A percentile compares a stretch with the other conserved stretches of the same genome.
phyloP scores from a whole-genome alignment of 2,888 invertebrate species.

The Ephialtes manifestator region DNA sequence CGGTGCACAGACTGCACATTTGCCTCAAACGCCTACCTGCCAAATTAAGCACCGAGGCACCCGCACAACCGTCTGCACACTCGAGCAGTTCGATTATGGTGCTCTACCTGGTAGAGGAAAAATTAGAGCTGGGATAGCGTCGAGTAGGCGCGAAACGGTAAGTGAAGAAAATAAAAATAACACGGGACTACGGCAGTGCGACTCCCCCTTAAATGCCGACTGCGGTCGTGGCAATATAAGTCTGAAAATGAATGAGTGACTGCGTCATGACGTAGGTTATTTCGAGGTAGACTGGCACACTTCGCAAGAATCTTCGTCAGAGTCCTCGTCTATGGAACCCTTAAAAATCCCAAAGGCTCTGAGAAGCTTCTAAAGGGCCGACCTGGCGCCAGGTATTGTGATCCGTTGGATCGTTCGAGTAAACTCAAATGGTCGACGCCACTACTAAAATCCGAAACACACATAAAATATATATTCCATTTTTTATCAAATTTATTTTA shows the following conservation, averaged over 20 bases:
- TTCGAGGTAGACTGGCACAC: constrained; percentile 18
- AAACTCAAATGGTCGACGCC: constrained; percentile 5
- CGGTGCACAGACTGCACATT: constrained; percentile 30
- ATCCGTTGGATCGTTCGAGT: constrained; percentile 1
- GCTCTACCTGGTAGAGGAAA: constrained; percentile 49
- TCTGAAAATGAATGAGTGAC: constrained; percentile 40
- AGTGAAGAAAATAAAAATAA: constrained; percentile 68
- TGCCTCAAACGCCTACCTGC: constrained; percentile 55
- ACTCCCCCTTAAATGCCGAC: constrained; percentile 29
- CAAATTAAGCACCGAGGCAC: constrained; percentile 58
- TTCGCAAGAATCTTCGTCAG: constrained; percentile 1
- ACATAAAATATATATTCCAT: not conserved
- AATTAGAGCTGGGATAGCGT: constrained; percentile 53
- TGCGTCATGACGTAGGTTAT: constrained; percentile 6
- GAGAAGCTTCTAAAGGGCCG: constrained; percentile 14
- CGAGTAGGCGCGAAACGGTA: constrained; percentile 58
- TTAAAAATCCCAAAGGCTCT: constrained; percentile 1
- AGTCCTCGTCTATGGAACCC: not conserved
- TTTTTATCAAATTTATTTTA: not conserved
- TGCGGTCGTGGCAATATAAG: constrained; percentile 3
- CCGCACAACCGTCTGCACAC: constrained; percentile 5
- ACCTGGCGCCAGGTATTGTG: constrained; percentile 19
- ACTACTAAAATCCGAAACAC: not conserved
- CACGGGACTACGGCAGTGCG: constrained; percentile 8
- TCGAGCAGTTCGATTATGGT: constrained; percentile 19